These are phyloP conservation scores for Rousettus madagascariensis DNA, from an alignment of 2,797 vertebrate genomes.

Conservation along the genomic window DNA sequence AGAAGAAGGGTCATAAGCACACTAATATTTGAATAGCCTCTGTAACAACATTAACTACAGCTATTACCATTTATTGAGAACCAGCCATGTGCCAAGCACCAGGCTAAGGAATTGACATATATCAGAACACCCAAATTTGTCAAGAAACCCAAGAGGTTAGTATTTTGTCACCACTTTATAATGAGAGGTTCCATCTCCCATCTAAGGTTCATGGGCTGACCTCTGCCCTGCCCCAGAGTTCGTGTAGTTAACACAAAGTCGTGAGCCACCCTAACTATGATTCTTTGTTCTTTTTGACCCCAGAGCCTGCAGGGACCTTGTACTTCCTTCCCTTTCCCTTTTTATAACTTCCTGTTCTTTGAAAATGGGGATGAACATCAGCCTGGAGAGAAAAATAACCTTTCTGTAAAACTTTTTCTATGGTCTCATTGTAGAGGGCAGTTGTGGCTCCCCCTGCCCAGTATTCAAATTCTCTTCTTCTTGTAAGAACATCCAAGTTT, in stretches of 20 bases:
- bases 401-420: background rate
- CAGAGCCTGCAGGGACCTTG: background rate
- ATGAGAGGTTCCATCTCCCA: background rate
- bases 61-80: background rate
- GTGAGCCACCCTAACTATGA: background rate
- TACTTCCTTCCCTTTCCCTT: conserved; percentile 55
- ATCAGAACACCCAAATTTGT: background rate
- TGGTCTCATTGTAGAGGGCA: background rate
- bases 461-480: background rate
- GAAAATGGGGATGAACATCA: conserved; percentile 39
- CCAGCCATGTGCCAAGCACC: background rate
- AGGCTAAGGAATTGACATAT: background rate
- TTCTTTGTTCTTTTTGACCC: conserved; percentile 37
- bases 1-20: background rate
- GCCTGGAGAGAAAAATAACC: conserved; percentile 33
- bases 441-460: background rate
- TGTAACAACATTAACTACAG: background rate
- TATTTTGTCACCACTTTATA: background rate
- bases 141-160: background rate
- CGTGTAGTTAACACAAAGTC: background rate
- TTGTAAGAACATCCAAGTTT: background rate
- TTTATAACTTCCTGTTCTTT: conserved; percentile 61
- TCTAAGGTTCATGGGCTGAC: background rate
- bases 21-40: background rate
- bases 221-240: background rate